Conservation (phyloP, 2,113 vertebrate species). For the Climacteris rufus region DNA sequence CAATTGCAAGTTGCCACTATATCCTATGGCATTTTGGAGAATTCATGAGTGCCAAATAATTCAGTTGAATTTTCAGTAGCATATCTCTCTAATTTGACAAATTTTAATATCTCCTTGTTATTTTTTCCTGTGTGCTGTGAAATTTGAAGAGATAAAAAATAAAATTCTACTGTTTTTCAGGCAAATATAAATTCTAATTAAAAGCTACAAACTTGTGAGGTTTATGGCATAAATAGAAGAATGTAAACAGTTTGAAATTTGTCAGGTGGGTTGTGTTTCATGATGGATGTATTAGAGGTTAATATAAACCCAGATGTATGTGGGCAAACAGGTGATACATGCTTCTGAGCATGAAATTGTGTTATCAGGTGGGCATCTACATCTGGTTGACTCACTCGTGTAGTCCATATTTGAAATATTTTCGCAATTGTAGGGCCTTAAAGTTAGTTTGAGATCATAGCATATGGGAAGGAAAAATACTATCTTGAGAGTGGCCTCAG, state of each 20-base stretch:
- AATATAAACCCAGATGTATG: neutral
- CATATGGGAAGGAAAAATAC: neutral
- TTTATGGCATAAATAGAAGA: neutral
- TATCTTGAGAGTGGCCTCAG: neutral
- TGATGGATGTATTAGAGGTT: neutral
- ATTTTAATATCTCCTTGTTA: neutral
- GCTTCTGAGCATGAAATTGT: neutral
- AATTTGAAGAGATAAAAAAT: neutral
- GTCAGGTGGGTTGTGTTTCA: neutral
- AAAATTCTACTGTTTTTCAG: neutral
- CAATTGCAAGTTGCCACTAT: neutral
- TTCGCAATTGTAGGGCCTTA: neutral
- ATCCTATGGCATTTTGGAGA: neutral
- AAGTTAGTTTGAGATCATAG: neutral
- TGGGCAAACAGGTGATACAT: neutral
- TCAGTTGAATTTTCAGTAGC: neutral
- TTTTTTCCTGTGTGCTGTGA: neutral
- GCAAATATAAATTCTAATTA: neutral
- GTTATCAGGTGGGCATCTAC: neutral
- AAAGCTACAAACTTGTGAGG: rapidly evolving
- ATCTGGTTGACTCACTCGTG: neutral
- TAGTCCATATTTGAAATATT: neutral
- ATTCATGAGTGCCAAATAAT: neutral
- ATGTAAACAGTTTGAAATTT: neutral
- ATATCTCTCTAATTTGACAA: neutral